Base-by-base conservation (phyloP, 2,797 vertebrate species). In the Sebastes itinus region DNA sequence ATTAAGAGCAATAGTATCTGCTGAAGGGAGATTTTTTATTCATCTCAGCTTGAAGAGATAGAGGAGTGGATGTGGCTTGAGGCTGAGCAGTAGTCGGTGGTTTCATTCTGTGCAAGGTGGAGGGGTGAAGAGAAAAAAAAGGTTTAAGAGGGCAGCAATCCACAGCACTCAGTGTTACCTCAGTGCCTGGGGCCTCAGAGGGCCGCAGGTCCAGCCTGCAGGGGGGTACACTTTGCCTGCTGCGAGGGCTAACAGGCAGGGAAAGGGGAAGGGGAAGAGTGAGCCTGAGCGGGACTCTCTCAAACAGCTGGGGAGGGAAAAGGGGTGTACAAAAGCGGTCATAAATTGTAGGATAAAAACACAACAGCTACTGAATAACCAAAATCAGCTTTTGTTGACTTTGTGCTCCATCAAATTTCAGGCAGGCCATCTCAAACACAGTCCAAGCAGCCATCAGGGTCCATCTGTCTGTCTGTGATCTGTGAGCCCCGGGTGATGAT, bases 161-260 rank as follows among this genome's bases (percentile, higher is more conserved):
- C 86, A 94, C 91, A 92, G 85, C 92, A 92, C 92, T 93, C 64
- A 33, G 55, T 81, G 77, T 97, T 98, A 99, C 97, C 97, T 98
- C 96, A 92, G 93, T 54, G 92, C 93, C 94, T 84, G 89, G 32
- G 90, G 93, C 94, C 86, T 85, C 91, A 80, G 78, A 42, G 92
- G 92, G 77, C 88, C 91, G 88, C 79, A 90, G 88, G 84, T 92
- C 89, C 78, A 83, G 83, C 75, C 90, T 87, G 88, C 84, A 78
- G 60, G 85, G 87, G 58, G 78, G 75, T 7, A 55, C 33, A 23
- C 71, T 60, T 79, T 75, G 88, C 81, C 93, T 91, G 83, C 81
- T 77, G 78, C 5, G 3, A 65, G 71, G 83, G 66, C 54, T 85
- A 91, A 89, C 63, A 32, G 85, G 79, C 58, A 81, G 64, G 77